Evolutionary conservation across 2,113 vertebrate genomes (phyloP), one percentile per base, ranked within the genome.

Genomic region (Brachionichthys hirsutus): DNA sequence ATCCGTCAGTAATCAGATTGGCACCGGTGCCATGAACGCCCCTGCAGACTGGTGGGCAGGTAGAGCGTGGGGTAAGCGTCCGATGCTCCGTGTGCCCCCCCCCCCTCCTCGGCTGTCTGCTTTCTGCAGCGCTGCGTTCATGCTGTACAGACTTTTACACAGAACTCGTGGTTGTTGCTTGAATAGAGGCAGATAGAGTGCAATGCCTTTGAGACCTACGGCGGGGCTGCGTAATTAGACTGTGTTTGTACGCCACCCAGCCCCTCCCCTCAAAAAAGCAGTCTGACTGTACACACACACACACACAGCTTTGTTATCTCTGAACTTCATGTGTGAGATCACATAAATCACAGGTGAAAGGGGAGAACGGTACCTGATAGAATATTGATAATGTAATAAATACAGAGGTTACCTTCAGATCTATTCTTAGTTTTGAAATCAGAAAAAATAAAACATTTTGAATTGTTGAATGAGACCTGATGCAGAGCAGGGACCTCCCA

Each of bases 111-210:
- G 18, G 53, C 57, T 62, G 58, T 61, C 59, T 67, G 66, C 81
- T 51, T 20, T 73, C 83, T 79, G 77, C 84, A 76, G 70, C 59
- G 77, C 57, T 72, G 78, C 84, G 71, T 89, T 92, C 73, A 89
- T 77, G 67, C 75, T 82, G 83, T 91, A 89, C 91, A 90, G 89
- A 85, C 82, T 90, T 91, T 93, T 87, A 83, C 83, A 84, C 84
- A 78, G 82, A 83, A 82, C 79, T 87, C 70, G 49, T 72, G 75
- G 71, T 83, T 78, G 85, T 61, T 89, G 69, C 70, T 77, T 81
- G 70, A 87, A 81, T 54, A 76, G 63, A 85, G 70, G 77, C 83
- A 83, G 86, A 67, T 81, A 83, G 74, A 87, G 80, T 88, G 82
- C 72, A 89, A 85, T 90, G 83, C 88, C 84, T 90, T 36, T 36